Base-by-base conservation (phyloP, 2,888 invertebrate species). In the Molanna angustata region DNA sequence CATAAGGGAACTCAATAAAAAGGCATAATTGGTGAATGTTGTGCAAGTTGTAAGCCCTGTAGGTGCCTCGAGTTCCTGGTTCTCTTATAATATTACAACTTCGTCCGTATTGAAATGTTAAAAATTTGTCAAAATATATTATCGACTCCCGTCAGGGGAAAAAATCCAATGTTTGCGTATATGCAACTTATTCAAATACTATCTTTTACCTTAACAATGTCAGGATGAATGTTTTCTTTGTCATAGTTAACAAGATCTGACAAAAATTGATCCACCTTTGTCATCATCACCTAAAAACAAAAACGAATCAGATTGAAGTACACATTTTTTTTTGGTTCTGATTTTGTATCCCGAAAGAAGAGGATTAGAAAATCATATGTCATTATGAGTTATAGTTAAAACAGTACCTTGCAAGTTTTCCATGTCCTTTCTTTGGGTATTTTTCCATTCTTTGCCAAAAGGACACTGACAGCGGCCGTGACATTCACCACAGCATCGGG, bases 221-320 rank as follows among this genome's bases (percentile, higher is more conserved):
- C 90, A 0, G 91, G 86, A 62, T 87, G 88, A 66, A 96, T 94
- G 66, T 94, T 91, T 67, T 95, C 94, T 66, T 96, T 96, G 66
- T 96, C 91, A 64, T 94, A 94, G 67, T 88, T 86, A 14, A 90
- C 82, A 35, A 96, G 75, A 64, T 87, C 85, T 60, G 85, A 80
- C 43, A 96, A 73, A 67, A 96, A 96, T 61, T 85, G 83, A 70
- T 95, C 94, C 2, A 92, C 86, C 71, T 90, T 91, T 9, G 84
- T 85, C 94, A 96, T 96, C 80, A 94, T 85, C 4, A 79, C 64
- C 73, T 80, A 65, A 33, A 68, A 45, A 43, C 11, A 46, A 49
- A 13, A 45, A 32, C n/a, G 11, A 14, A 13, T 48, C 13, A 6
- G n/a, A n/a, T n/a, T n/a, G n/a, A n/a, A n/a, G n/a, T n/a, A n/a